These are phyloP conservation scores for Onthophagus taurus DNA, from an alignment of 1,140 invertebrate genomes.

Conservation along the genomic window DNA sequence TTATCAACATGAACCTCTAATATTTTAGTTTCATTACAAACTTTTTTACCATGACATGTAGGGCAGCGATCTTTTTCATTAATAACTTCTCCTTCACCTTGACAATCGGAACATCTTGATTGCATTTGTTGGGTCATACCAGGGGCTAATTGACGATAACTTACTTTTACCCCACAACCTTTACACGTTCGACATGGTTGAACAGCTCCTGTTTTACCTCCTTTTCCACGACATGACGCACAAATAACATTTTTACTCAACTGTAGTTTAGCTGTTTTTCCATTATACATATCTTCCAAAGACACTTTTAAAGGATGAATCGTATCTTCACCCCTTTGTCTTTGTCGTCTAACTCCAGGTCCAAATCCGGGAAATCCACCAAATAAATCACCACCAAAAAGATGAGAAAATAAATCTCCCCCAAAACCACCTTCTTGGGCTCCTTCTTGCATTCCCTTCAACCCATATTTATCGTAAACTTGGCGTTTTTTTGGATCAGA, in stretches of 20 bases:
- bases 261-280: constrained; percentile 72
- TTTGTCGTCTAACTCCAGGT: constrained; percentile 39
- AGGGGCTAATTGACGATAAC: constrained; percentile 59
- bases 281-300: constrained; percentile 87
- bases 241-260: constrained; percentile 84
- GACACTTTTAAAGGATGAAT: constrained; percentile 66
- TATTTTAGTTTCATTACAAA: constrained; percentile 66
- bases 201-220: constrained; percentile 67
- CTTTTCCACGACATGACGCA: constrained; percentile 69
- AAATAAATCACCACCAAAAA: constrained; percentile 55
- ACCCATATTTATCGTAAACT: constrained; percentile 65
- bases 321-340: constrained; percentile 56
- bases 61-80: constrained; percentile 73
- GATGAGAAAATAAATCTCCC: constrained; percentile 50
- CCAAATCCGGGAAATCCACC: constrained; percentile 45
- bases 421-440: constrained; percentile 46
- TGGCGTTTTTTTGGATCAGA: constrained; percentile 60
- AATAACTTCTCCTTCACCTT: constrained; percentile 63
- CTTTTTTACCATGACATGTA: constrained; percentile 73
- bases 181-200: constrained; percentile 64
- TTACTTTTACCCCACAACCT: constrained; percentile 66
- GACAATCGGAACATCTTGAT: constrained; percentile 57
- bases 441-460: constrained; percentile 72
- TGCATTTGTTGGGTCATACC: constrained; percentile 81
- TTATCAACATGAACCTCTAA: constrained; percentile 86